Evolutionary conservation across 2,888 invertebrate species (phyloP), one percentile per base, ranked within the genome.

Genomic region (Heteromurus nitidus): DNA sequence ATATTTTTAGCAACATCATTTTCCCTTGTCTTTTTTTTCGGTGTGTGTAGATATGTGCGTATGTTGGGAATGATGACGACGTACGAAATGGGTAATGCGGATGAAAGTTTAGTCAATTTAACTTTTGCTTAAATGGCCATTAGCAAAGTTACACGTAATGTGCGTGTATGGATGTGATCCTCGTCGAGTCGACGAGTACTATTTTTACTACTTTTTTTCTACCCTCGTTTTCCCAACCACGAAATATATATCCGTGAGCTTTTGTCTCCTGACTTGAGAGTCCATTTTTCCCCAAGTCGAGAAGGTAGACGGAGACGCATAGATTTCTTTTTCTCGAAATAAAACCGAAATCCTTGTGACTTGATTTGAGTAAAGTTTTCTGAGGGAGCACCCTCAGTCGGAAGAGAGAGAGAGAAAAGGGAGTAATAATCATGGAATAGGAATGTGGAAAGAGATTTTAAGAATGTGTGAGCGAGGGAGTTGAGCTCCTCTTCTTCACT

Each of bases 101-200:
- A 60, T 77, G 31, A 77, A n/a, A 77, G 77, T 69, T 77, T n/a
- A 50, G 62, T 77, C 77, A 77, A 69, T 77, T 77, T 77, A 77
- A n/a, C n/a, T n/a, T 69, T 77, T 69, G 77, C 55, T 70, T 79
- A 79, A 79, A 79, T 79, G 70, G 70, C 79, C 65, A 79, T 79
- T 79, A 79, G 79, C 70, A 65, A 70, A 44, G n/a, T 64, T 70
- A 70, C 44, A 47, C n/a, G n/a, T n/a, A n/a, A n/a, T n/a, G n/a
- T n/a, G n/a, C n/a, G n/a, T n/a, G n/a, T 68, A 26, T 13, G 50
- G n/a, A 50, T 18, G 5, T 50, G n/a, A 50, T n/a, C 20, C 62
- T 44, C 44, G 11, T 30, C 65, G 22, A 55, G 24, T 31, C n/a
- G n/a, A n/a, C n/a, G n/a, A n/a, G n/a, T n/a, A n/a, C n/a, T n/a